These are phyloP conservation scores for Bombyx huttoni DNA, from an alignment of 2,888 invertebrate species.

Conservation along the genomic window DNA sequence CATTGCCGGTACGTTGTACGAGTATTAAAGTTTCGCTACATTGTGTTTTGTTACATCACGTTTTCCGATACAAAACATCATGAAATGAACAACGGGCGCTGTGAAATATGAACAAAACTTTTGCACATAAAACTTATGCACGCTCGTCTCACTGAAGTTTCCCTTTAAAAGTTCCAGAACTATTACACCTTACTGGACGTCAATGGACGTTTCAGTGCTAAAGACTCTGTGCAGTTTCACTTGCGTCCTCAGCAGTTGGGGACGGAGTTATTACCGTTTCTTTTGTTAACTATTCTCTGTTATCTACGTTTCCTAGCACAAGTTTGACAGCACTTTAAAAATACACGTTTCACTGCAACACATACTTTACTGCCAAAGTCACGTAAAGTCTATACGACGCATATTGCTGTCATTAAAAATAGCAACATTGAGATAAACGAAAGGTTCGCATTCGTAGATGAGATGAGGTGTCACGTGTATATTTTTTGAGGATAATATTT, in stretches of 20 bases:
- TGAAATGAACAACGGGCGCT: background rate
- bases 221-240: constrained; percentile 41
- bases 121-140: constrained; percentile 6
- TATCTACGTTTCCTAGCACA: background rate
- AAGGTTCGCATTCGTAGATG: too few relatives aligned
- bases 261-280: constrained; percentile 47
- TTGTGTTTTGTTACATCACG: too few relatives aligned
- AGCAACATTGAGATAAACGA: too few relatives aligned
- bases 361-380: too few relatives aligned
- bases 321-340: too few relatives aligned
- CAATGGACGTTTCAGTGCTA: constrained; percentile 40
- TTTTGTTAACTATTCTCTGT: constrained; percentile 31
- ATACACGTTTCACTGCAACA: too few relatives aligned
- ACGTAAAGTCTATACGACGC: too few relatives aligned
- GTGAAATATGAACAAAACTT: constrained; percentile 10
- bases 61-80: background rate
- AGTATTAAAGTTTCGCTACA: too few relatives aligned
- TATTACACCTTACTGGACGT: constrained; percentile 44
- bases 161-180: constrained; percentile 41
- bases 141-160: constrained; percentile 24
- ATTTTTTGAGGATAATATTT: too few relatives aligned
- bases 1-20: too few relatives aligned
- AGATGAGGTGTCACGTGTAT: too few relatives aligned
- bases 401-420: too few relatives aligned
- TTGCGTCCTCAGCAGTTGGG: constrained; percentile 28